Percentiles rank a stretch among this genome's conserved stretches.
phyloP scores from a whole-genome alignment of 2,888 invertebrate species.

The Pristionchus exspectatus region DNA sequence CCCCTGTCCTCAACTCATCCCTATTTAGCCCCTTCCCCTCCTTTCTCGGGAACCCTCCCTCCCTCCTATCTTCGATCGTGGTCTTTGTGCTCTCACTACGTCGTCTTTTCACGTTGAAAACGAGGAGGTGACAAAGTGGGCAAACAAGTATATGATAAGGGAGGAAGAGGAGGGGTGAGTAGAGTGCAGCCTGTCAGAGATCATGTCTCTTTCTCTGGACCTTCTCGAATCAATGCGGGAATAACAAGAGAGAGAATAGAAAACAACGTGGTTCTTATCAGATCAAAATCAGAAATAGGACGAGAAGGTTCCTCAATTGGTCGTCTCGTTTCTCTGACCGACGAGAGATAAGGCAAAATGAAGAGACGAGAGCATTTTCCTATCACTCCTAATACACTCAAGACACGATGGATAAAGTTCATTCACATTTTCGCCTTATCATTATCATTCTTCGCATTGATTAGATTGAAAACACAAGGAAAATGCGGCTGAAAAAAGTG shows the following conservation, averaged over 20 bases:
- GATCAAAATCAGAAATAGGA: neutral
- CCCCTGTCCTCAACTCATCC: conserved; percentile 10
- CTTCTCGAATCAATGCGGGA: neutral
- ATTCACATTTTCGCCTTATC: neutral
- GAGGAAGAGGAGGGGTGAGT: neutral
- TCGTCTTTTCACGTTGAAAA: conserved; percentile 28
- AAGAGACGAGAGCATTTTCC: neutral
- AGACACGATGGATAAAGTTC: neutral
- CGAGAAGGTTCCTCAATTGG: neutral
- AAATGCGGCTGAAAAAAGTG: neutral
- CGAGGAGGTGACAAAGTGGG: conserved; percentile 12
- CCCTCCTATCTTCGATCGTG: neutral
- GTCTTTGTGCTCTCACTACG: conserved; percentile 34
- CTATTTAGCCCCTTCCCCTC: neutral
- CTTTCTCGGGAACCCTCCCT: neutral
- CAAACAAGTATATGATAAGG: conserved; percentile 49
- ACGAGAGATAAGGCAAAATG: neutral
- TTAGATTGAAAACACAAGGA: neutral
- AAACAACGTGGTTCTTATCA: conserved; percentile 43
- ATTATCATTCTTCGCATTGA: neutral
- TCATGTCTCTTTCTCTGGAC: neutral
- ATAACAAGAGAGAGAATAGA: neutral
- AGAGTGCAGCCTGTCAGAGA: conserved; percentile 43
- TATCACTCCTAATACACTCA: neutral
- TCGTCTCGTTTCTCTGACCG: neutral